Evolutionary conservation across 2,113 vertebrate species (phyloP).

Genomic region (Megaceryle torquata): DNA sequence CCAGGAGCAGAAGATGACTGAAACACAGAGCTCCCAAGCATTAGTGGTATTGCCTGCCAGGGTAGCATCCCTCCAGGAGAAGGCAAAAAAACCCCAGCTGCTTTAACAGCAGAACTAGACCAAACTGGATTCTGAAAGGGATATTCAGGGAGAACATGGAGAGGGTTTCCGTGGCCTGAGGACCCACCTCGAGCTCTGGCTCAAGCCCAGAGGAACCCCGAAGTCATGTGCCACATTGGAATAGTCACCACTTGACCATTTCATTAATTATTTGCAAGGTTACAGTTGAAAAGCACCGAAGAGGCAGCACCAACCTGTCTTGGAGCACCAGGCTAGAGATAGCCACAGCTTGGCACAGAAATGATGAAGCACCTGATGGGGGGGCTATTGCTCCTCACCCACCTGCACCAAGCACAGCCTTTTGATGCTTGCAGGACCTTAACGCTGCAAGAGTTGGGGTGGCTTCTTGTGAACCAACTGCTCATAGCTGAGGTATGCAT

Average conservation of each 20-base stretch:
- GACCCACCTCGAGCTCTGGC: background rate
- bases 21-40: fast-evolving
- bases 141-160: background rate
- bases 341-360: background rate
- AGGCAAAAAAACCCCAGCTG: background rate
- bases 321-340: background rate
- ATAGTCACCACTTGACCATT: background rate
- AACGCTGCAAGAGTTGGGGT: background rate
- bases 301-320: background rate
- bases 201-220: background rate
- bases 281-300: background rate
- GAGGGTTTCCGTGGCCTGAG: background rate
- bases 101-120: background rate
- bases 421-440: background rate
- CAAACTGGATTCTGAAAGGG: too few relatives aligned
- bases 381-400: background rate
- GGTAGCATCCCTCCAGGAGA: background rate
- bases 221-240: background rate
- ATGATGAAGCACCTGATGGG: background rate
- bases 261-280: background rate
- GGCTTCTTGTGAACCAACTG: background rate
- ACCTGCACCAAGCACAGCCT: background rate
- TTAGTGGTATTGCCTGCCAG: fast-evolving
- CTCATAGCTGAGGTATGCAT: background rate
- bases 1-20: background rate